Base-by-base conservation (phyloP, 2,797 vertebrate genomes). In the Falco peregrinus region DNA sequence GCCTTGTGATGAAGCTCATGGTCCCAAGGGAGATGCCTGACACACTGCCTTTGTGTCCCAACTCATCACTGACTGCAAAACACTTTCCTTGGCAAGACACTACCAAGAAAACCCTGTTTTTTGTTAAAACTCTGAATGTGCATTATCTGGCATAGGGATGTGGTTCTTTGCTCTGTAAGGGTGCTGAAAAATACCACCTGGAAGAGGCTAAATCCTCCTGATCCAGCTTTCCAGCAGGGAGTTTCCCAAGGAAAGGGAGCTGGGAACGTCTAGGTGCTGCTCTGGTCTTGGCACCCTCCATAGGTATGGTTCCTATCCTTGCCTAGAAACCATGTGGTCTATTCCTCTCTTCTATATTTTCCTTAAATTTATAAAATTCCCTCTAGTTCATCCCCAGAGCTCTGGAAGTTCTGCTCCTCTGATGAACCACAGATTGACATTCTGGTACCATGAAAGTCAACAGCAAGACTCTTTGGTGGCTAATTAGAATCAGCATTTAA, bases 31-130 rank as follows among this genome's bases (percentile, higher is more conserved):
- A 68, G 43, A 60, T 8, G 11, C 3, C 41, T 73, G 64, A 31
- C 0, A 0, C 25, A 6, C 10, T 24, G 26, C 8, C 13, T 69
- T 17, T 19, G 41, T 1, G 8, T 48, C 19, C 41, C 43, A 83
- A 16, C 4, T 77, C 56, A 56, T 33, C 9, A 4, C 16, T 53
- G 14, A 11, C 28, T 39, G 37, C 31, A 54, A n/a, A 89, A 51
- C 35, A 41, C 13, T 21, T 59, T 6, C 6, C 28, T 12, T 45
- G 13, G 17, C 31, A 86, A 68, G 75, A 51, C 22, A 21, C 1
- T 60, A 22, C 4, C 37, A 61, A 59, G 18, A 10, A 65, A 56
- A 43, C 3, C 1, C 3, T 15, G 5, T 0, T 1, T 85, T 70
- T n/a, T 67, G 2, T 41, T 31, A 50, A 24, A 59, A 53, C 5